Base-by-base conservation (phyloP, 2,888 invertebrate genomes). In the Rhorus exstirpatorius region DNA sequence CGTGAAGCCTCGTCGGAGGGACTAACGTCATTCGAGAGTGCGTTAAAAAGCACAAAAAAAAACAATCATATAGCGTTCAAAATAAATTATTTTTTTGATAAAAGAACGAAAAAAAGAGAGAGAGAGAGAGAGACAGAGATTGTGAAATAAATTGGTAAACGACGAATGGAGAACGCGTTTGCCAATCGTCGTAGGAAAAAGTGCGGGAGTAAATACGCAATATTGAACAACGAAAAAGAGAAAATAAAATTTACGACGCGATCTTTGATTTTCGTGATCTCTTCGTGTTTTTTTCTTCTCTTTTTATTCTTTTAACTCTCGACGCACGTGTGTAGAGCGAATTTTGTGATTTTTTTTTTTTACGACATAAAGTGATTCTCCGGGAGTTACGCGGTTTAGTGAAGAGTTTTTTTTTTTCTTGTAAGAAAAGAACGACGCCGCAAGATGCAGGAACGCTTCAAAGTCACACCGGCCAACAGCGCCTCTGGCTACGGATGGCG, bases 401-500 rank as follows among this genome's bases (percentile, higher is more conserved):
- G 63, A 21, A 46, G 14, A 38, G 38, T 68, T 68, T 41, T 24
- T 1, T 38, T 31, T 24, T 51, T 12, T 24, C 38, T 55, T 19
- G 35, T 12, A 49, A 58, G 60, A 63, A n/a, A n/a, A n/a, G n/a
- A n/a, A n/a, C n/a, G n/a, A n/a, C n/a, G n/a, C n/a, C n/a, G n/a
- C n/a, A 84, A 58, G 60, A 87, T 87, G 87, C 84, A 89, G 86
- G 91, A 91, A 78, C 87, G 91, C 31, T 91, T 91, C 83, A 88
- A 87, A 84, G 91, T 91, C 71, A 91, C 91, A 79, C 91, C 90
- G 87, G 88, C 91, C 46, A 88, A 84, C 74, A 88, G 84, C 76
- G 79, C 87, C 41, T 72, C 83, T 31, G 79, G 77, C 17, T 85
- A 86, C 72, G 86, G 84, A 19, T 87, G 86, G 63, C 83, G 85